Evolutionary conservation across 2,797 vertebrate species (phyloP), one percentile per base, ranked within the genome.

Genomic region (Macroramphosus scolopax): DNA sequence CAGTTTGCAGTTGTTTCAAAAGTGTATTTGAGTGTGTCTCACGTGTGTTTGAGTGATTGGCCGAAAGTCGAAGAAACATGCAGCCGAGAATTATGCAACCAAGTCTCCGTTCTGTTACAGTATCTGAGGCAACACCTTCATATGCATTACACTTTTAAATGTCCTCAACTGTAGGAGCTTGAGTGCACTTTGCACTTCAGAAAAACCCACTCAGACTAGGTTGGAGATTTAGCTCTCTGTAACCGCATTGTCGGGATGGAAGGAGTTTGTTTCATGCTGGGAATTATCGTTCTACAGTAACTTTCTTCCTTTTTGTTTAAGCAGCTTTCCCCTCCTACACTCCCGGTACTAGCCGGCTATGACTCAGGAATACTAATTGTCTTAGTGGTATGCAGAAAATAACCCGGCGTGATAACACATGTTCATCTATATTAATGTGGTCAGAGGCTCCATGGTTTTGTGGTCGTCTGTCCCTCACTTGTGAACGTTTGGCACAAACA

Each of bases 301-400:
- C 75, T 73, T 39, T 78, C 75, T 68, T 53, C 63, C 57, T 47
- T 81, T 71, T 68, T 60, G 63, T 82, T 82, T 75, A 78, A 83
- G 80, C 61, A 67, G 72, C 54, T 72, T 74, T 83, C 72, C 77
- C 6, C 82, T 82, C 80, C 78, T 75, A 78, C 82, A 77, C 75
- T 64, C 44, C 50, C 60, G 46, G 45, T 79, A 76, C 43, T 31
- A 77, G 72, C 76, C 65, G 71, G 68, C 64, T 46, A 78, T 86
- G 79, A 84, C 70, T 81, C 77, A 82, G 68, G 70, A 68, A 68
- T 74, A 71, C 63, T 83, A 80, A 87, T 83, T 84, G 73, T 80
- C 76, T 81, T 81, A 20, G 46, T 82, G 51, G 60, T 49, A 57
- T 68, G 26, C 68, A 78, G 57, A 64, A 68, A 69, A 82, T 82